Evolutionary conservation across 1,140 invertebrate species (phyloP), one percentile per base, ranked within the genome.

Genomic region (Nixonia krombeini): DNA sequence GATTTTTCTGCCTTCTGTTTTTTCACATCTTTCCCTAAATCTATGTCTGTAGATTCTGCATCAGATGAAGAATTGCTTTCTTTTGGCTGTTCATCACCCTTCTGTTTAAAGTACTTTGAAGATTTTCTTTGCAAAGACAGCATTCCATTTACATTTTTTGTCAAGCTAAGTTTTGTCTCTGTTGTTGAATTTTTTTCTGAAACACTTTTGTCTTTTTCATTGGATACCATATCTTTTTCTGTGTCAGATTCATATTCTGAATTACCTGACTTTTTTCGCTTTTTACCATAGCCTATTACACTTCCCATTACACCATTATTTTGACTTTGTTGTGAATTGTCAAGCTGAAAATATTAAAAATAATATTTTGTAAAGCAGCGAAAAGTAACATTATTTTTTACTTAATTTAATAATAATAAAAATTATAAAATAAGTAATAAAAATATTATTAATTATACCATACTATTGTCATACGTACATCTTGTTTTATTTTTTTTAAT

Each of bases 401-500:
- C n/a, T n/a, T n/a, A n/a, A n/a, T n/a, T n/a, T n/a, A n/a, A n/a
- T n/a, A n/a, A n/a, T n/a, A n/a, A n/a, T n/a, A n/a, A n/a, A n/a
- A n/a, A n/a, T n/a, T n/a, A n/a, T 38, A 51, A 17, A 13, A 10
- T 44, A 8, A 3, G 10, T 33, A n/a, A 37, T 41, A 23, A 21
- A 4, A 31, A 29, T 38, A 21, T 31, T 28, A 15, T 33, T 21
- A 16, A 41, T 13, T 17, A 21, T 16, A 23, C 10, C 13, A 31
- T n/a, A 6, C 37, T 25, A 35, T 6, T 9, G 41, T 17, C 15
- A 21, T 33, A 53, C 38, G 25, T 46, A 65, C 8, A n/a, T 78
- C 67, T 8, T 47, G 45, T 47, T 75, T 82, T 8, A 35, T 15
- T 25, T 72, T 78, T 47, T 84, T 83, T 9, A 12, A 0, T 16